A percentile compares a stretch with the other conserved stretches of the same genome.
These are phyloP conservation scores for Cyaniris semiargus DNA, from an alignment of 2,888 invertebrate genomes.

Conservation along the genomic window DNA sequence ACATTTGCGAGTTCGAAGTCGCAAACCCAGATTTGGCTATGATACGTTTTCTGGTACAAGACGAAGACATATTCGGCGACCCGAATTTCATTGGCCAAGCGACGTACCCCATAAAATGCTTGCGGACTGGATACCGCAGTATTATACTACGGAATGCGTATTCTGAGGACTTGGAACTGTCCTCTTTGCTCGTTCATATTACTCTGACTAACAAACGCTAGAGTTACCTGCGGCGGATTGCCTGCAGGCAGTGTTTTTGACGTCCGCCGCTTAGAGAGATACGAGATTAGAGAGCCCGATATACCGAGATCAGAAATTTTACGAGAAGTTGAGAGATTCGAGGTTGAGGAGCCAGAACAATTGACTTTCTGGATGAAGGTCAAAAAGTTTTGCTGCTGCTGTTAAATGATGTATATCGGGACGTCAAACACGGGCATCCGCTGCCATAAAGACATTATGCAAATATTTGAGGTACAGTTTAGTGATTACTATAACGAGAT, in stretches of 20 bases:
- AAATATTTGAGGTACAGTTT: not conserved
- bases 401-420: not conserved
- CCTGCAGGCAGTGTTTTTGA: conserved; percentile 6
- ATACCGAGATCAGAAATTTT: not conserved
- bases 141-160: conserved; percentile 93
- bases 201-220: conserved; percentile 44
- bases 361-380: not conserved
- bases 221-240: not conserved
- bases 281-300: not conserved
- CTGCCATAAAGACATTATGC: conserved; percentile 2
- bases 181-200: conserved; percentile 90
- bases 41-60: conserved; percentile 92
- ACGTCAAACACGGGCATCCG: conserved; percentile 5
- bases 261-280: not conserved
- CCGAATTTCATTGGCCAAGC: conserved; percentile 98
- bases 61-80: conserved; percentile 98
- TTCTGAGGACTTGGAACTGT: conserved; percentile 95
- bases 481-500: not conserved
- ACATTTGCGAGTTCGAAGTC: conserved; percentile 90
- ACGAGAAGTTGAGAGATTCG: not conserved
- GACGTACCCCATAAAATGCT: conserved; percentile 91
- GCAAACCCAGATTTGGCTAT: conserved; percentile 91
- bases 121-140: conserved; percentile 93
- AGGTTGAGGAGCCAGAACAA: not conserved
- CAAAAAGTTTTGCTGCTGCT: not conserved